A percentile compares a stretch with the other conserved stretches of the same genome.
Conservation (phyloP, 2,888 invertebrate species). For the Odontomyia ornata region DNA sequence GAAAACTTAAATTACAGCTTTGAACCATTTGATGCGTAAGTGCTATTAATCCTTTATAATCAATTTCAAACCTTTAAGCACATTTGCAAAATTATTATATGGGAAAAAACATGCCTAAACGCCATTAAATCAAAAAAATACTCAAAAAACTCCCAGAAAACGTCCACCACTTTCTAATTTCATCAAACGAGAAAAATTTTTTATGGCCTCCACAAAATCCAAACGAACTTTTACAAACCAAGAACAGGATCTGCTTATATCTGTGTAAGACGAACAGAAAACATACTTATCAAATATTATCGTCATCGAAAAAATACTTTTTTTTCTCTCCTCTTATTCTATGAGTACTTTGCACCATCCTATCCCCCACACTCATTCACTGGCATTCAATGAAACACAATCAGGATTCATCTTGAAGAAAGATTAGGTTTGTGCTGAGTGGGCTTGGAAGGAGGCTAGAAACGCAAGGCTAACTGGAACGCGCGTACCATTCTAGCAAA, state of each 20-base stretch:
- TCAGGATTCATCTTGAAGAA: slow-evolving; percentile 16
- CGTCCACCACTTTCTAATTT: neutral
- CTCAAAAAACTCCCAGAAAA: too few relatives aligned
- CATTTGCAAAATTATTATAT: too few relatives aligned
- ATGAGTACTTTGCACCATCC: neutral
- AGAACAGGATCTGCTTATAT: slow-evolving; percentile 32
- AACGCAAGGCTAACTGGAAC: neutral
- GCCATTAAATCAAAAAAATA: too few relatives aligned
- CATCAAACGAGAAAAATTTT: neutral
- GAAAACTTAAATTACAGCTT: too few relatives aligned
- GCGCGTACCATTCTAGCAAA: too few relatives aligned
- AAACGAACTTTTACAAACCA: slow-evolving; percentile 6
- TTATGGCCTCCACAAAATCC: neutral
- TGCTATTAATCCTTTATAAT: too few relatives aligned
- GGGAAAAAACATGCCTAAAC: too few relatives aligned
- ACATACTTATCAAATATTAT: slow-evolving; percentile 43
- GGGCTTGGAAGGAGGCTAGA: neutral
- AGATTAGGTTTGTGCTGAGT: slow-evolving; percentile 1
- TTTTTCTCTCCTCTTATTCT: slow-evolving; percentile 1
- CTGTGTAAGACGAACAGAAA: slow-evolving; percentile 40
- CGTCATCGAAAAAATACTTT: slow-evolving; percentile 30
- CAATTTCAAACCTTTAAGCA: too few relatives aligned
- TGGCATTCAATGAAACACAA: slow-evolving; percentile 1
- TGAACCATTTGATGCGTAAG: too few relatives aligned
- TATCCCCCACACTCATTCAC: neutral